phyloP scores from a whole-genome alignment of 1,140 invertebrate species.

The Hirudo medicinalis region DNA sequence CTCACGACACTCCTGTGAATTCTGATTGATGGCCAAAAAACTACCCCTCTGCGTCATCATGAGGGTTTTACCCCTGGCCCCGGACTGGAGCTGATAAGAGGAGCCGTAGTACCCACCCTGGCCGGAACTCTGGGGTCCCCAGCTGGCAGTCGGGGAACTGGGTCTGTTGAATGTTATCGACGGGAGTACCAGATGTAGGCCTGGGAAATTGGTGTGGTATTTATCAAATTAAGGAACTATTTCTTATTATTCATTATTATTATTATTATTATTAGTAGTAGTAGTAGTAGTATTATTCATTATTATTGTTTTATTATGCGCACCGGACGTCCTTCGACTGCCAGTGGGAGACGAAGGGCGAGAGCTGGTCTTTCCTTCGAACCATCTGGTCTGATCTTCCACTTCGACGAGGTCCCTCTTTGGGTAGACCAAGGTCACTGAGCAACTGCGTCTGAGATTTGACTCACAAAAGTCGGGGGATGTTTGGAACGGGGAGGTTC shows the following conservation, averaged over 20 bases:
- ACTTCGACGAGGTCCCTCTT: not conserved
- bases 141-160: not conserved
- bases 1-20: constrained; percentile 15
- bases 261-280: not conserved
- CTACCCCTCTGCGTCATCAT: constrained; percentile 20
- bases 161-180: constrained; percentile 15
- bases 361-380: not conserved
- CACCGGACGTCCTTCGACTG: constrained; percentile 6
- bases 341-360: not conserved
- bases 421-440: constrained; percentile 14
- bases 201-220: too few species aligned
- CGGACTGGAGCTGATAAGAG: constrained; percentile 12
- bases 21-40: constrained; percentile 19
- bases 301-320: not conserved
- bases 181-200: constrained; percentile 1
- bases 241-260: too few species aligned
- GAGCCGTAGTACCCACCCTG: not conserved
- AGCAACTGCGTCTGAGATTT: constrained; percentile 13
- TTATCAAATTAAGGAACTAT: too few species aligned
- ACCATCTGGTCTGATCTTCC: not conserved
- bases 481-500: not conserved
- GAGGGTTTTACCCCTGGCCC: constrained; percentile 8
- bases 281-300: not conserved
- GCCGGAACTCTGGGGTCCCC: not conserved
- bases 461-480: not conserved